Evolutionary conservation across 1,140 invertebrate species (phyloP), one percentile per base, ranked within the genome.

Genomic region (Drosophila pectinifera): DNA sequence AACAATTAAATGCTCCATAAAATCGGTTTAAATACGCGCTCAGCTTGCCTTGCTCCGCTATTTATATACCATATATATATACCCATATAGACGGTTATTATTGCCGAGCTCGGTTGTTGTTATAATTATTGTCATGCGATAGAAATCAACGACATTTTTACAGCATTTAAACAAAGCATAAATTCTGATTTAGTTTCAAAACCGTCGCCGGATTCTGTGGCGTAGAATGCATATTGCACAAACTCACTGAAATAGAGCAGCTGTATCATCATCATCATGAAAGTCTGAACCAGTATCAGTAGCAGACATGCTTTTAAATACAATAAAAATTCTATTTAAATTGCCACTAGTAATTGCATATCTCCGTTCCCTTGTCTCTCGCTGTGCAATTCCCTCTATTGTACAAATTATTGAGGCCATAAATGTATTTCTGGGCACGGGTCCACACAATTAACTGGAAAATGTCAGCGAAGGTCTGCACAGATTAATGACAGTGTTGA

Each of bases 101-200:
- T 88, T 77, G 53, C 77, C 61, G 61, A 56, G 54, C 49, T 76
- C 61, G 63, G 51, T 83, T 57, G 70, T 63, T 75, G 59, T 74
- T 78, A 89, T 89, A 89, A 89, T 89, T 78, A 89, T 89, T 78
- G 84, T 53, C 68, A 69, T 59, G 76, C 80, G 85, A 84, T 89
- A 84, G 56, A 75, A 90, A 89, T 89, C 84, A 89, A 78, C 77
- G 77, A 89, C 85, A 84, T 90, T 90, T 89, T 89, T 89, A 89
- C 80, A 89, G 84, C 80, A 78, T 89, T 89, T 89, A 90, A 89
- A 84, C 84, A 89, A 89, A 89, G 84, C 85, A 89, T 88, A 88
- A 88, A 88, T 88, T 89, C 72, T 88, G 83, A 88, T 88, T 88
- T 89, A 88, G 83, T 70, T 83, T 49, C 75, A 88, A 88, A 86